These are phyloP conservation scores for Bhutanitis thaidina DNA, from an alignment of 2,888 invertebrate genomes.

Conservation along the genomic window DNA sequence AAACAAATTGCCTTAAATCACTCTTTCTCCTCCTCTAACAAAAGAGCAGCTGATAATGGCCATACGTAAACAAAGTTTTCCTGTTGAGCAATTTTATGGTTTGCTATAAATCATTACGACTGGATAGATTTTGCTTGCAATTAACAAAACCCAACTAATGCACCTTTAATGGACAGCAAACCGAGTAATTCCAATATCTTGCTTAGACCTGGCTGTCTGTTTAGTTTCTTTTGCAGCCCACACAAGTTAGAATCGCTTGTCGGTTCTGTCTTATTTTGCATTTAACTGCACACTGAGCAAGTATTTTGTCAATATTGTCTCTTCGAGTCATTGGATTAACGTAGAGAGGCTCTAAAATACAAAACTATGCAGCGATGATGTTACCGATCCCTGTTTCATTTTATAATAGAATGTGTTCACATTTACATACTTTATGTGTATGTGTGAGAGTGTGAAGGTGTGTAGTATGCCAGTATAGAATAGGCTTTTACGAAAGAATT, in stretches of 20 bases:
- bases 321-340: constrained; percentile 42
- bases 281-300: constrained; percentile 68
- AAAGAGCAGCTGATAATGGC: constrained; percentile 39
- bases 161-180: too few species aligned
- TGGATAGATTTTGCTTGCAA: background rate
- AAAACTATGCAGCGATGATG: too few species aligned
- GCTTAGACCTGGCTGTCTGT: background rate
- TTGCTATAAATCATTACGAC: background rate
- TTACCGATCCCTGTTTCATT: too few species aligned
- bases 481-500: too few species aligned
- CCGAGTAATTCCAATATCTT: too few species aligned
- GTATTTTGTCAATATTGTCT: constrained; percentile 74
- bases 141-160: too few species aligned
- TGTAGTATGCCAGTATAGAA: too few species aligned
- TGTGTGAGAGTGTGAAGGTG: too few species aligned
- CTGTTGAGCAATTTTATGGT: background rate
- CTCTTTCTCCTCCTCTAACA: constrained; percentile 47
- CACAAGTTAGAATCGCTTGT: constrained; percentile 55
- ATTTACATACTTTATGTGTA: too few species aligned
- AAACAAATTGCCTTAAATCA: constrained; percentile 66
- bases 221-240: constrained; percentile 40
- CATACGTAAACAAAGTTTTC: constrained; percentile 25
- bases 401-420: too few species aligned
- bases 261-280: constrained; percentile 57
- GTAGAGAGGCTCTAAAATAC: too few species aligned